Base-by-base conservation (phyloP, 1,140 invertebrate species). In the Cylas formicarius region DNA sequence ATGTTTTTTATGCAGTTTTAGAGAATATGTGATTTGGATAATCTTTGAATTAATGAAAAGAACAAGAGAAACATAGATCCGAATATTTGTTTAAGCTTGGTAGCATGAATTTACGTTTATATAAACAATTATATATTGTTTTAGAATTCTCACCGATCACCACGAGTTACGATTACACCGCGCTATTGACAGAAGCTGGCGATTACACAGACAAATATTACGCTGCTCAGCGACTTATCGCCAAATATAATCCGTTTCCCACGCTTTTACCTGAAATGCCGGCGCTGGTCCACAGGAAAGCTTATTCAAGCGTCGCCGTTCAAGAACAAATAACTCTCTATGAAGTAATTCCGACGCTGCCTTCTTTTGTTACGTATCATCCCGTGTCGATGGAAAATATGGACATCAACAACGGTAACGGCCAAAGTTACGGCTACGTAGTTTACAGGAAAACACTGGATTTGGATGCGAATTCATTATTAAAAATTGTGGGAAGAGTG, bases 401-500 rank as follows among this genome's bases (percentile, higher is more conserved):
- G 21, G 57, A 67, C n/a, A 69, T 76, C 11, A 72, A 75, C 46
- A 62, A 68, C 23, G 63, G 62, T 4, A 67, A 59, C 50, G 76
- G 76, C 1, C 77, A 80, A 61, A 70, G 70, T 45, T 76, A 73
- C 53, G 77, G 77, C 0, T 78, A 72, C 50, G 68, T 76, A 36
- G 42, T 75, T 10, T 77, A 80, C 50, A 31, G 47, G 3, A 71
- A 66, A 36, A 46, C 56, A 11, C 21, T 60, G 11, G 31, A 50
- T 24, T 51, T 67, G n/a, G 19, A 44, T 17, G 32, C 43, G 14
- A 46, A 51, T 18, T 53, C 56, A 9, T 27, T 44, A 9, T 50
- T 75, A 8, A 57, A 56, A 28, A 68, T 76, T 40, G 52, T 57
- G 22, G 68, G 71, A 3, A 58, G 61, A 23, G 67, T 77, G 7